Evolutionary conservation across 2,797 vertebrate genomes (phyloP).

Genomic region (Gambelia wislizenii): DNA sequence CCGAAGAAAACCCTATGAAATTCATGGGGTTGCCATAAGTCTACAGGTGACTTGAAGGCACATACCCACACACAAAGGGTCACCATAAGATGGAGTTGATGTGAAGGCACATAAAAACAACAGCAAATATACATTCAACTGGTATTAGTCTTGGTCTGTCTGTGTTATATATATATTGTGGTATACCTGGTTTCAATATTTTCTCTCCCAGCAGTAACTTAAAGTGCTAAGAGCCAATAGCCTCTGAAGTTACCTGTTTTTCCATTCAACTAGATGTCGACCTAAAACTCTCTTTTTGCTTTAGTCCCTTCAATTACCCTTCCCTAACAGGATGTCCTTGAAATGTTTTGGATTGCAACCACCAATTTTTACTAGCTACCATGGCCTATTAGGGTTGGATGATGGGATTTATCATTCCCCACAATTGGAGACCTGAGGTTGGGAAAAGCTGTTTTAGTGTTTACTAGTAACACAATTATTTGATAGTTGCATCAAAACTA

Average conservation of each 20-base stretch:
- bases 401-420: neutral
- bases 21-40: too few relatives aligned
- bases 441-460: neutral
- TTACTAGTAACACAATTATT: neutral
- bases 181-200: neutral
- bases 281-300: conserved; percentile 36
- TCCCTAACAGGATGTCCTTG: neutral
- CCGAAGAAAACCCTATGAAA: too few relatives aligned
- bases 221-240: conserved; percentile 14
- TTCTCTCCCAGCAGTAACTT: conserved; percentile 30
- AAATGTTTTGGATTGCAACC: neutral
- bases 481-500: conserved; percentile 13
- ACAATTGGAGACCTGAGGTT: neutral
- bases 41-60: too few relatives aligned
- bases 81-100: too few relatives aligned
- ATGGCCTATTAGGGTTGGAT: neutral
- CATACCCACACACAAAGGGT: too few relatives aligned
- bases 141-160: too few relatives aligned
- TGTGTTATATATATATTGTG: neutral
- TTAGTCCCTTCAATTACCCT: conserved; percentile 7
- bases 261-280: neutral
- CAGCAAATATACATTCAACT: too few relatives aligned
- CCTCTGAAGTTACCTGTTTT: neutral
- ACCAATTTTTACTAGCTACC: too few relatives aligned
- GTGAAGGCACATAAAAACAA: too few relatives aligned